Conservation (phyloP, 2,113 vertebrate genomes). For the Catharus minimus region DNA sequence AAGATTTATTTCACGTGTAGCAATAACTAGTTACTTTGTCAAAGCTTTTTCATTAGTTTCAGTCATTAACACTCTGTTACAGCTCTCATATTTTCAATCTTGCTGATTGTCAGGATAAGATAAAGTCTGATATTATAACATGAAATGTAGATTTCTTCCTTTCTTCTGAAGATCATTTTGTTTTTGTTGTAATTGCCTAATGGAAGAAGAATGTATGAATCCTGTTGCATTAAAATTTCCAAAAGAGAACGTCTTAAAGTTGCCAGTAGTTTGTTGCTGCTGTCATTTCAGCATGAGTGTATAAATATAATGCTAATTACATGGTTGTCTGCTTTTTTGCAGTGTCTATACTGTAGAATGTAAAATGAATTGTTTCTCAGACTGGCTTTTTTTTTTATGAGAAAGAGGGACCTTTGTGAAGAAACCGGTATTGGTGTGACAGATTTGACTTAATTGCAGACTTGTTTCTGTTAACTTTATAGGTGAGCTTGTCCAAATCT, state of each 20-base stretch:
- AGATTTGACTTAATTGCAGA: background rate
- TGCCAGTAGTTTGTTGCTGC: background rate
- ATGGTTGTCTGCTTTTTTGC: background rate
- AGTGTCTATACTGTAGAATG: background rate
- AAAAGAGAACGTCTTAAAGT: background rate
- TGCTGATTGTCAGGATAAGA: background rate
- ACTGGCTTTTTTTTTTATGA: background rate
- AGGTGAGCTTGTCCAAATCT: conserved; percentile 90
- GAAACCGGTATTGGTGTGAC: background rate
- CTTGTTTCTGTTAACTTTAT: conserved; percentile 2
- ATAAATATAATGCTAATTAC: background rate
- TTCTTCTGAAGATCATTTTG: background rate
- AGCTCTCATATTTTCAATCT: background rate
- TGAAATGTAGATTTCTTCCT: background rate
- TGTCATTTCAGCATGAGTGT: background rate
- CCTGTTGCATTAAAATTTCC: background rate
- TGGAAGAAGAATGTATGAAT: background rate
- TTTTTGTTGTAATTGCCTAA: background rate
- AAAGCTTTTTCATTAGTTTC: background rate
- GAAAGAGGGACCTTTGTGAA: background rate
- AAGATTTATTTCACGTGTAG: background rate
- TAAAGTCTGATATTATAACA: background rate
- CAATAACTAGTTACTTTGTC: background rate
- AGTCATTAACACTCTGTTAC: background rate
- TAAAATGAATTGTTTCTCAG: background rate